Evolutionary conservation across 2,888 invertebrate genomes (phyloP).

Genomic region (Scrobipalpa atriplicella): DNA sequence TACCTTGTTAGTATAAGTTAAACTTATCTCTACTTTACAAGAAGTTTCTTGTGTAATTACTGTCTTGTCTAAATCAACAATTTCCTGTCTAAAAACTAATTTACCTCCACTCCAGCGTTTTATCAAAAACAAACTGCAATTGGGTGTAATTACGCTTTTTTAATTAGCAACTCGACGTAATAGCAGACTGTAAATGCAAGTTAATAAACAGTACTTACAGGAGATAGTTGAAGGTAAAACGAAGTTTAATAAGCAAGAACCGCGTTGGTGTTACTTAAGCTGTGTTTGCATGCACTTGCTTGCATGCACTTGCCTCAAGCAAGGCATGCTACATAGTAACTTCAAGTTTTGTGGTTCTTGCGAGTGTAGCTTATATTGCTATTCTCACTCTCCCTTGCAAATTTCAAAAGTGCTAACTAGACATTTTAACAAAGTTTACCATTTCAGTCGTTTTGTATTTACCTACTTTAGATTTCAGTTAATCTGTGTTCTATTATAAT

Average conservation of each 20-base stretch:
- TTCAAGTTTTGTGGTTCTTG: conserved; percentile 46
- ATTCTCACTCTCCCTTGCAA: conserved; percentile 27
- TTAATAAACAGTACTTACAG: conserved; percentile 41
- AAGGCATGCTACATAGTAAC: conserved; percentile 47
- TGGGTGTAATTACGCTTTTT: conserved; percentile 25
- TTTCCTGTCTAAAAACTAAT: conserved; percentile 4
- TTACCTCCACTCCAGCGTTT: background rate
- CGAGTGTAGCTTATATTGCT: conserved; percentile 31
- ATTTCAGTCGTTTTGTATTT: background rate
- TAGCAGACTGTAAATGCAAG: conserved; percentile 36
- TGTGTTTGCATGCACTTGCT: conserved; percentile 21
- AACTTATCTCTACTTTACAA: background rate
- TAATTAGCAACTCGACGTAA: conserved; percentile 28
- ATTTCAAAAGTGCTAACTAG: too few relatives aligned
- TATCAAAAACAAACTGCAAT: conserved; percentile 20
- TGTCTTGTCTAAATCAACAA: background rate
- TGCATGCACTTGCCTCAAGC: conserved; percentile 28
- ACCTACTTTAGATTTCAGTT: too few relatives aligned
- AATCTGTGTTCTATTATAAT: too few relatives aligned
- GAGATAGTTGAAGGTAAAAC: conserved; percentile 39
- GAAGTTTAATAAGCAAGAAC: conserved; percentile 69
- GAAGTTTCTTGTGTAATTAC: background rate
- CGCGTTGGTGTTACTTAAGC: conserved; percentile 51
- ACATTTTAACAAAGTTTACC: background rate
- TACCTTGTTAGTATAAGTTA: background rate